A percentile compares a stretch with the other conserved stretches of the same genome.
phyloP scores from a whole-genome alignment of 2,797 vertebrate genomes.

The Helicolenus hilgendorfi region DNA sequence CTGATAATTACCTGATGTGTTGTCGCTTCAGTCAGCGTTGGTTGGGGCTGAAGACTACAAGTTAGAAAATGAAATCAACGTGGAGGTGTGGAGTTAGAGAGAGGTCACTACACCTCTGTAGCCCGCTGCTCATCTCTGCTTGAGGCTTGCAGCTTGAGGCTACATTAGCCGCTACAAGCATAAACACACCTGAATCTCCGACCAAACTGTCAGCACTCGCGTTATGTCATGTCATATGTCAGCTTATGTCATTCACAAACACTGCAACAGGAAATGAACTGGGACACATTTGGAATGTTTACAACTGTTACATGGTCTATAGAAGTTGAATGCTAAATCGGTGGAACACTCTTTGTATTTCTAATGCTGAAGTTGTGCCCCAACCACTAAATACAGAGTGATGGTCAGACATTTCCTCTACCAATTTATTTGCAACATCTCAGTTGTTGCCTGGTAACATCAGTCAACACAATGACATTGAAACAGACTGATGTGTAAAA shows the following conservation, averaged over 20 bases:
- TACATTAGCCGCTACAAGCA: neutral
- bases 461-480: neutral
- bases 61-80: neutral
- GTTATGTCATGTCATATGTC: no score
- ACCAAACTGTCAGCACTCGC: neutral
- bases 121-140: neutral
- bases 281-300: no score
- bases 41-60: neutral
- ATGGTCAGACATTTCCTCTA: neutral
- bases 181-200: neutral
- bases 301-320: neutral
- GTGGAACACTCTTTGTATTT: neutral
- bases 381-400: neutral
- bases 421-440: neutral
- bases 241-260: no score
- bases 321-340: neutral
- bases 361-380: neutral
- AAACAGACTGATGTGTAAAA: neutral
- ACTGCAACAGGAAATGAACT: no score
- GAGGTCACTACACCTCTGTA: neutral
- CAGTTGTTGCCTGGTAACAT: conserved; percentile 6
- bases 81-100: neutral
- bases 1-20: neutral
- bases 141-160: no score
- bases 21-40: neutral